These are phyloP conservation scores for Kuschelorhynchus macadamiae DNA, from an alignment of 2,888 invertebrate species.

Conservation along the genomic window DNA sequence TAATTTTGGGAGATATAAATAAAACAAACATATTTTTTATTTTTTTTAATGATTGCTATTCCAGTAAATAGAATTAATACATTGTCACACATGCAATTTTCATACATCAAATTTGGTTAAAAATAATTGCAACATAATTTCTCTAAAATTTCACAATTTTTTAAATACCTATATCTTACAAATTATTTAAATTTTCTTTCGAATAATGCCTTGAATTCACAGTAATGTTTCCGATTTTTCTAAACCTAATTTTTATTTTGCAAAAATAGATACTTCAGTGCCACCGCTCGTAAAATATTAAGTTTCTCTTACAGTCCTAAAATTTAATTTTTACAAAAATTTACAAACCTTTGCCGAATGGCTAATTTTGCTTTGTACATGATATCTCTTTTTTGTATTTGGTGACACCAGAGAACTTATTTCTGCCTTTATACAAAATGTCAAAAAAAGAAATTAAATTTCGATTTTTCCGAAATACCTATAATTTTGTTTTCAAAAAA, in stretches of 20 bases:
- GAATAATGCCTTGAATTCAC: constrained; percentile 62
- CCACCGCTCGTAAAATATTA: no score
- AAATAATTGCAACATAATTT: constrained; percentile 63
- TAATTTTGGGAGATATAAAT: constrained; percentile 15
- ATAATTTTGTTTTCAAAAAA: not conserved
- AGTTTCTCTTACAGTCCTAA: constrained; percentile 16
- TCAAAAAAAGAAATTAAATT: not conserved
- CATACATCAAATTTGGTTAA: constrained; percentile 65
- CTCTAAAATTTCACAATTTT: constrained; percentile 61
- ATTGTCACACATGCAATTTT: constrained; percentile 65
- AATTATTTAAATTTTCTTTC: constrained; percentile 57
- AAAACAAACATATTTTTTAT: constrained; percentile 31
- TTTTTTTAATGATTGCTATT: constrained; percentile 66
- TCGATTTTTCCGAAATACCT: not conserved
- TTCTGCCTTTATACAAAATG: constrained; percentile 18
- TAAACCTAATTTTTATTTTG: constrained; percentile 55
- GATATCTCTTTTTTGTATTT: constrained; percentile 17
- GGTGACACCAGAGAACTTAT: constrained; percentile 23
- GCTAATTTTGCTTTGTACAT: constrained; percentile 28
- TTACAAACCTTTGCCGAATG: constrained; percentile 31
- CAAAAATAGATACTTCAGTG: constrained; percentile 31
- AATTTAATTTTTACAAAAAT: constrained; percentile 39
- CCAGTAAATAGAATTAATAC: constrained; percentile 65
- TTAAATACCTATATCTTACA: constrained; percentile 61
- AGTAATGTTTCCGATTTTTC: constrained; percentile 58